Conservation (phyloP, 2,113 vertebrate species). For the Tetrao urogallus region DNA sequence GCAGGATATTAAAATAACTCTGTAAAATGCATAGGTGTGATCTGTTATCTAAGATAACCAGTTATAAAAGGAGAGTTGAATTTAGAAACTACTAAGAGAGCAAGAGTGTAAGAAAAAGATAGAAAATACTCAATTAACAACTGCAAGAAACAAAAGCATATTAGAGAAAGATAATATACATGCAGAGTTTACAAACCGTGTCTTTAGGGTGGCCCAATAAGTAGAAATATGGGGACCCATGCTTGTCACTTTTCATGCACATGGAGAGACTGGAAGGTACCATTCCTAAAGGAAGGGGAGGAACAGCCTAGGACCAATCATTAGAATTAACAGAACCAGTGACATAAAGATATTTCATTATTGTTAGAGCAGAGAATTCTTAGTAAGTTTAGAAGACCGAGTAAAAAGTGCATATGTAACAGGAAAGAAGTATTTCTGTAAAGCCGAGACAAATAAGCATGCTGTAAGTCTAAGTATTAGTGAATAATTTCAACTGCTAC, state of each 20-base stretch:
- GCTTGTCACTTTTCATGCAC: constrained; percentile 99
- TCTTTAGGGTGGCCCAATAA: constrained; percentile 99
- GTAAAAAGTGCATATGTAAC: constrained; percentile 72
- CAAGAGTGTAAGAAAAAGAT: constrained; percentile 56
- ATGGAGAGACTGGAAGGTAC: constrained; percentile 99
- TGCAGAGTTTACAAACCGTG: constrained; percentile 99
- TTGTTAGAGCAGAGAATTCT: constrained; percentile 86
- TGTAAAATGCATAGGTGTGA: background rate
- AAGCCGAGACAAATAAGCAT: constrained; percentile 74
- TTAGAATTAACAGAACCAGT: constrained; percentile 98
- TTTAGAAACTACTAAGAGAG: constrained; percentile 43
- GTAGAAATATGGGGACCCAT: constrained; percentile 99
- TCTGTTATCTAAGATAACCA: background rate
- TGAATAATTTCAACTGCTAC: constrained; percentile 58
- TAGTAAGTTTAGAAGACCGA: constrained; percentile 82
- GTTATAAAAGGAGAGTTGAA: background rate
- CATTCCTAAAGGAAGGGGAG: constrained; percentile 99
- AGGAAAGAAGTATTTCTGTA: constrained; percentile 75
- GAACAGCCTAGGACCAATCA: constrained; percentile 99
- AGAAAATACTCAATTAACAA: constrained; percentile 67
- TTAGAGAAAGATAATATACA: constrained; percentile 88
- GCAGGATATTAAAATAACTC: background rate
- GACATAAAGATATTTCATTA: constrained; percentile 84
- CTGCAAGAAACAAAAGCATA: constrained; percentile 72
- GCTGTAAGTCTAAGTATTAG: constrained; percentile 81